Percentiles rank a stretch among this genome's conserved stretches.
Conservation (phyloP, 2,888 invertebrate genomes). For the Brachyopa scutellaris region DNA sequence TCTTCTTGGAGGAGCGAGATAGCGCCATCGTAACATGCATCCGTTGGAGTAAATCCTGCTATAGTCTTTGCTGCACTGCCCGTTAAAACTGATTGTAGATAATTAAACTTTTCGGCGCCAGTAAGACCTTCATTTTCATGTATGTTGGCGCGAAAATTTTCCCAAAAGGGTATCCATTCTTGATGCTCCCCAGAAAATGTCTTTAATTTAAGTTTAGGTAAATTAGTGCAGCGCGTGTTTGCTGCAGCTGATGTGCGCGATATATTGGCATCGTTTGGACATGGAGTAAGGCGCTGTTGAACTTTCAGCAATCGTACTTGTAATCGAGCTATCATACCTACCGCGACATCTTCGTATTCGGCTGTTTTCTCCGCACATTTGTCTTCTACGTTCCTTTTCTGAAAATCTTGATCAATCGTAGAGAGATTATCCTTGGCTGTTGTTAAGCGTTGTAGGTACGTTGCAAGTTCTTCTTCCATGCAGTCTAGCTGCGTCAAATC, state of each 20-base stretch:
- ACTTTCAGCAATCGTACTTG: constrained; percentile 1
- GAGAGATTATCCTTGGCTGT: background rate
- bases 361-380: background rate
- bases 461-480: constrained; percentile 1
- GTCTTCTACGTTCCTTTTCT: background rate
- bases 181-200: constrained; percentile 14
- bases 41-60: background rate
- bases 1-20: background rate
- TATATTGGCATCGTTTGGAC: background rate
- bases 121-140: background rate
- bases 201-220: background rate
- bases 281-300: background rate
- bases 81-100: background rate
- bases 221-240: background rate
- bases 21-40: background rate
- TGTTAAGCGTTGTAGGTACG: background rate
- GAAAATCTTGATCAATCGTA: background rate
- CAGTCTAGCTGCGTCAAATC: background rate
- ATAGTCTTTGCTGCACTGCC: background rate
- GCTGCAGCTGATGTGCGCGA: background rate
- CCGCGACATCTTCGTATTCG: constrained; percentile 13
- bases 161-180: constrained; percentile 18
- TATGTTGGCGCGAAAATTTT: constrained; percentile 1
- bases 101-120: constrained; percentile 8
- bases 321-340: constrained; percentile 2